Conservation (phyloP, 2,888 invertebrate genomes). For the Cerastoderma edule region DNA sequence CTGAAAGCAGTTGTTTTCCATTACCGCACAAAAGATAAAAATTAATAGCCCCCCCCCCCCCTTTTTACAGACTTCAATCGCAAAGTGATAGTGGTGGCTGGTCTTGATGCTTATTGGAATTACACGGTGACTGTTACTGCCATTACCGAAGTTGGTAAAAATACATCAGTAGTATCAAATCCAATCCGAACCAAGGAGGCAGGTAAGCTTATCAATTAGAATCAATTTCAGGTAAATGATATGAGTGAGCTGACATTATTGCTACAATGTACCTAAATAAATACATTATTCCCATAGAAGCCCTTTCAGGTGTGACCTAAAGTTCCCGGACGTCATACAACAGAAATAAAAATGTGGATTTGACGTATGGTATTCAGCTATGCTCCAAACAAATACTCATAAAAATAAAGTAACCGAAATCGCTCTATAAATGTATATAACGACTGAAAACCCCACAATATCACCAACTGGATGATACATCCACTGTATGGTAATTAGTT, state of each 20-base stretch:
- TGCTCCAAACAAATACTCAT: too few relatives aligned
- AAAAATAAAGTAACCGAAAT: too few relatives aligned
- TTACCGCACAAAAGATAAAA: background rate
- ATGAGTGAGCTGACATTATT: background rate
- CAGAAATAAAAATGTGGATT: background rate
- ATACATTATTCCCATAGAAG: background rate
- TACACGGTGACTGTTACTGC: conserved; percentile 14
- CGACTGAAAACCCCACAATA: too few relatives aligned
- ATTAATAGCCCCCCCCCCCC: background rate
- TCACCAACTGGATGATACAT: too few relatives aligned
- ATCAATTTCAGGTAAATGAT: background rate
- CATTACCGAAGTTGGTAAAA: background rate
- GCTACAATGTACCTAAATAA: background rate
- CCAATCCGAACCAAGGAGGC: background rate
- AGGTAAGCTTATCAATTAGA: background rate
- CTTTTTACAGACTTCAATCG: conserved; percentile 2
- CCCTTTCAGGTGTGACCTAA: background rate
- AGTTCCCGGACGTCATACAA: background rate
- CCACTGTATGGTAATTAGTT: too few relatives aligned
- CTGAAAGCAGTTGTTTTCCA: background rate
- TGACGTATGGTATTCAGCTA: too few relatives aligned
- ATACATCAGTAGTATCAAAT: background rate
- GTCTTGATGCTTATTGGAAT: conserved; percentile 11
- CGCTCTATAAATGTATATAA: too few relatives aligned
- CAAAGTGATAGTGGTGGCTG: background rate